Evolutionary conservation across 2,888 invertebrate genomes (phyloP).

Genomic region (Leucoma salicis): DNA sequence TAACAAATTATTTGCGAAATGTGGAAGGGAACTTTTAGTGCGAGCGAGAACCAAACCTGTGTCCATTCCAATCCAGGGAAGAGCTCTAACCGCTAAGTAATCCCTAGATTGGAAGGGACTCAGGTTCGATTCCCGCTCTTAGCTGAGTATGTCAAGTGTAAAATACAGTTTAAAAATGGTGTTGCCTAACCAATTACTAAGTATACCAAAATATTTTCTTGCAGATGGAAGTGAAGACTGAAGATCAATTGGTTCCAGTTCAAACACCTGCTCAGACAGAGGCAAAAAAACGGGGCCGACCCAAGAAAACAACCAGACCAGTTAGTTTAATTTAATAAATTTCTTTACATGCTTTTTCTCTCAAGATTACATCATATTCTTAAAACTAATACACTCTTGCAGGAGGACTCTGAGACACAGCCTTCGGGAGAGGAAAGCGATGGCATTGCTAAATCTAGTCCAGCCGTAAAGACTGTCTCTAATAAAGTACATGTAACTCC

Average conservation of each 20-base stretch:
- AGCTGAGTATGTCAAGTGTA: too few relatives aligned
- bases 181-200: too few relatives aligned
- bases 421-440: constrained; percentile 75
- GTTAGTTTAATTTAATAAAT: constrained; percentile 36
- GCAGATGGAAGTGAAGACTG: constrained; percentile 71
- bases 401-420: constrained; percentile 68
- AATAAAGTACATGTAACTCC: constrained; percentile 48
- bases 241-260: constrained; percentile 69
- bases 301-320: constrained; percentile 52
- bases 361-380: constrained; percentile 3
- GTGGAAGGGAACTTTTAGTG: too few relatives aligned
- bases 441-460: constrained; percentile 50
- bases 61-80: too few relatives aligned
- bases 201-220: too few relatives aligned
- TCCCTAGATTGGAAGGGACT: too few relatives aligned
- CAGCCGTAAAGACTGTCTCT: constrained; percentile 38
- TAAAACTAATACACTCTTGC: constrained; percentile 32
- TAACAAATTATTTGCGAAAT: too few relatives aligned
- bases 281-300: constrained; percentile 61
- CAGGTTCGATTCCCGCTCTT: too few relatives aligned
- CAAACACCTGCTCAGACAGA: constrained; percentile 49
- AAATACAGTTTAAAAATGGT: too few relatives aligned
- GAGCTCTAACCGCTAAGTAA: too few relatives aligned
- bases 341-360: not conserved
- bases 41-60: too few relatives aligned